Percentiles rank a stretch among this genome's conserved stretches.
These are phyloP conservation scores for Anarhynchus alexandrinus DNA, from an alignment of 2,113 vertebrate genomes.

Conservation along the genomic window DNA sequence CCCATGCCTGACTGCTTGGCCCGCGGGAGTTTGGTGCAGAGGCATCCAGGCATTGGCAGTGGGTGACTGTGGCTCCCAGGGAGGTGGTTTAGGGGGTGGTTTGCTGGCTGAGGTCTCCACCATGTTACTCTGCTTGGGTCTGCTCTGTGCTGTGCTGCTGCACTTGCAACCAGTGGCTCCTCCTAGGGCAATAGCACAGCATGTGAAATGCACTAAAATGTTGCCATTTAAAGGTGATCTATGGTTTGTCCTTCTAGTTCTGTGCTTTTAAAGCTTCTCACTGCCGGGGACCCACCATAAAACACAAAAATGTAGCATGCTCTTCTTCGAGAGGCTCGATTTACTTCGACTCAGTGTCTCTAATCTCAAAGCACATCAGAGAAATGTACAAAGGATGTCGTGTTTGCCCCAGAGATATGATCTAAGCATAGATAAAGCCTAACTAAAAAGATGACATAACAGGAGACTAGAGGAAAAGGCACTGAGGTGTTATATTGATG, in stretches of 20 bases:
- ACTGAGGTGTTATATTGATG: background rate
- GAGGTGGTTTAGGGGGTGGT: background rate
- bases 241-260: background rate
- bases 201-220: background rate
- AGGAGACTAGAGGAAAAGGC: background rate
- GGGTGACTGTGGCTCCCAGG: rapidly evolving
- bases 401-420: background rate
- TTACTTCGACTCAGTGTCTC: background rate
- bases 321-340: background rate
- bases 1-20: background rate
- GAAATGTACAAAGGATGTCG: conserved; percentile 4
- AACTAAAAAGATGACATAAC: conserved; percentile 18
- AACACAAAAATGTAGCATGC: background rate
- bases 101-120: background rate
- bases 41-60: background rate
- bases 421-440: conserved; percentile 14
- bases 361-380: conserved; percentile 30
- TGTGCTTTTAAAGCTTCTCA: background rate
- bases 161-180: background rate
- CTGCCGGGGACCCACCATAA: background rate
- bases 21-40: background rate
- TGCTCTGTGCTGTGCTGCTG: background rate
- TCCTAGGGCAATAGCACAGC: background rate
- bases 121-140: background rate
- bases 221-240: conserved; percentile 10